Conservation (phyloP, 2,797 vertebrate genomes). For the Gephyroberyx darwinii region DNA sequence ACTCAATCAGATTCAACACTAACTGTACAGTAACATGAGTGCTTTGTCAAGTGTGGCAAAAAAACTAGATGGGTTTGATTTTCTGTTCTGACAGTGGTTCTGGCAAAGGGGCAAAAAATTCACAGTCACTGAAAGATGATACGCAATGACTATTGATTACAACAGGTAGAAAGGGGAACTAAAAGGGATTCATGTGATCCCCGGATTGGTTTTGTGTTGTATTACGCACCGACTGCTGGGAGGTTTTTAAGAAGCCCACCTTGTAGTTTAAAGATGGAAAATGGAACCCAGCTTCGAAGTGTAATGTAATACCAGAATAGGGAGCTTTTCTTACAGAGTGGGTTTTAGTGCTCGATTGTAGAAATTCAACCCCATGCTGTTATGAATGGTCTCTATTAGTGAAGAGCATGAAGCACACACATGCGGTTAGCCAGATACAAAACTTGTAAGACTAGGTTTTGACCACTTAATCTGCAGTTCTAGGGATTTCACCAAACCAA, state of each 20-base stretch:
- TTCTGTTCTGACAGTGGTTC: slow-evolving; percentile 72
- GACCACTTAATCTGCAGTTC: slow-evolving; percentile 38
- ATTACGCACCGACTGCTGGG: slow-evolving; percentile 69
- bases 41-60: slow-evolving; percentile 39
- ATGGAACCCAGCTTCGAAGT: slow-evolving; percentile 53
- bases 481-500: slow-evolving; percentile 36
- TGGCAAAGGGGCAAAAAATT: slow-evolving; percentile 31
- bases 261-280: slow-evolving; percentile 61
- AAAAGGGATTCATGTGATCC: slow-evolving; percentile 59
- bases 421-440: slow-evolving; percentile 38
- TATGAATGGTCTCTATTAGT: slow-evolving; percentile 41
- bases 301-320: slow-evolving; percentile 72
- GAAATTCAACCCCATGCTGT: slow-evolving; percentile 64
- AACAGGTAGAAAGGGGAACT: slow-evolving; percentile 61
- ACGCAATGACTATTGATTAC: slow-evolving; percentile 73
- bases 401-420: slow-evolving; percentile 28
- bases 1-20: slow-evolving; percentile 39
- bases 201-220: slow-evolving; percentile 59
- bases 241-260: slow-evolving; percentile 46
- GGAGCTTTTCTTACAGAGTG: slow-evolving; percentile 63
- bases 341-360: slow-evolving; percentile 53
- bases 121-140: slow-evolving; percentile 67
- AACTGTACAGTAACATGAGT: slow-evolving; percentile 53
- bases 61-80: slow-evolving; percentile 42
- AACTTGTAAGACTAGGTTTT: slow-evolving; percentile 25